These are phyloP conservation scores for Synergus laeviventris DNA, from an alignment of 2,888 invertebrate genomes.

Conservation along the genomic window DNA sequence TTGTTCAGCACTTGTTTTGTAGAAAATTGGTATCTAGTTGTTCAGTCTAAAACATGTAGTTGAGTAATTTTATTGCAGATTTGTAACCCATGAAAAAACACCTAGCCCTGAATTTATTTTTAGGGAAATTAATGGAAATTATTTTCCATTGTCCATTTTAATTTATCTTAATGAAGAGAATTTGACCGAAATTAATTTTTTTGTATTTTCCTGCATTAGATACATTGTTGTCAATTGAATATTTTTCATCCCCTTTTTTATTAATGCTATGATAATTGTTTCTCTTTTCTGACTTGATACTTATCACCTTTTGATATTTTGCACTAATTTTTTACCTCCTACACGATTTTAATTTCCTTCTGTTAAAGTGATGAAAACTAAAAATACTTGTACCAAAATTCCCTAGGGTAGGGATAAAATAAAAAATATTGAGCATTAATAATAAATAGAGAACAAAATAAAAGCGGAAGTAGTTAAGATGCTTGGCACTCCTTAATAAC, in stretches of 20 bases:
- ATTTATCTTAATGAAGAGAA: no score
- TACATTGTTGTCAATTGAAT: not conserved
- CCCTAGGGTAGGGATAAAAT: not conserved
- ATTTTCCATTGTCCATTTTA: no score
- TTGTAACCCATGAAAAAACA: not conserved
- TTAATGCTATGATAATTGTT: not conserved
- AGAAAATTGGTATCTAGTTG: not conserved
- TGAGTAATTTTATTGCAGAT: not conserved
- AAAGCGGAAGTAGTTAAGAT: slow-evolving; percentile 34
- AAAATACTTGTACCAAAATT: not conserved
- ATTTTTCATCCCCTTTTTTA: not conserved
- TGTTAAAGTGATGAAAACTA: not conserved
- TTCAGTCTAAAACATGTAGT: not conserved
- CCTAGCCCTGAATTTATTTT: not conserved
- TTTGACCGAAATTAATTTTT: no score
- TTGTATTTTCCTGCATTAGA: not conserved
- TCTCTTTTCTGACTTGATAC: not conserved
- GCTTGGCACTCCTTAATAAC: slow-evolving; percentile 71
- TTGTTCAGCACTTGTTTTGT: not conserved
- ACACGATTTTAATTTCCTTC: not conserved
- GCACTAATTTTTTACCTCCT: not conserved
- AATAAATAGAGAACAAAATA: slow-evolving; percentile 22
- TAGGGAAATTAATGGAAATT: no score
- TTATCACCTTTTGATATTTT: not conserved
- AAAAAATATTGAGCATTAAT: slow-evolving; percentile 3